phyloP scores from a whole-genome alignment of 2,797 vertebrate species.

The Erethizon dorsatum region DNA sequence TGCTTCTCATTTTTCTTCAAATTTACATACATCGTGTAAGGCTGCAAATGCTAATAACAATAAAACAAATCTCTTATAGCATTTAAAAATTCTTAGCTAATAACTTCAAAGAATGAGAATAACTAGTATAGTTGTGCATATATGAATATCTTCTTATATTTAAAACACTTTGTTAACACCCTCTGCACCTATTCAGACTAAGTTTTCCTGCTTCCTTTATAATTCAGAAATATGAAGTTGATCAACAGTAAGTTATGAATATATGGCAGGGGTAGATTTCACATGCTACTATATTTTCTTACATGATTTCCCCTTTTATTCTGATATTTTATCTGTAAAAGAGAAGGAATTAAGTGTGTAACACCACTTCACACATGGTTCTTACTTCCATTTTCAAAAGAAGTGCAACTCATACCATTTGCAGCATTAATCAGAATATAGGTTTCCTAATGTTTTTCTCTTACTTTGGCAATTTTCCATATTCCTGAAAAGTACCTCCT shows the following conservation, averaged over 20 bases:
- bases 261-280: constrained; percentile 52
- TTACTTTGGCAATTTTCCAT: constrained; percentile 63
- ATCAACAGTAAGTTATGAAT: not conserved
- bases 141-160: not conserved
- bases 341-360: constrained; percentile 8
- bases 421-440: constrained; percentile 51
- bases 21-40: not conserved
- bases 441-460: constrained; percentile 52
- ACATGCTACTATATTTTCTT: constrained; percentile 6
- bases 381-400: constrained; percentile 67
- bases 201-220: not conserved
- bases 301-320: constrained; percentile 20
- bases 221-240: not conserved
- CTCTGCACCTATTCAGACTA: not conserved
- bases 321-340: constrained; percentile 11
- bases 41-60: not conserved
- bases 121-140: not conserved
- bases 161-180: not conserved
- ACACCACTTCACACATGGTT: constrained; percentile 51
- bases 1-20: not conserved
- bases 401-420: not conserved
- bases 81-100: not conserved
- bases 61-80: constrained; percentile 15
- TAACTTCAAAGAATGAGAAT: not conserved
- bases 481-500: constrained; percentile 73